Percentiles rank a stretch among this genome's conserved stretches.
Evolutionary conservation across 1,140 invertebrate genomes (phyloP).

Genomic region (Drosophila nebulosa): DNA sequence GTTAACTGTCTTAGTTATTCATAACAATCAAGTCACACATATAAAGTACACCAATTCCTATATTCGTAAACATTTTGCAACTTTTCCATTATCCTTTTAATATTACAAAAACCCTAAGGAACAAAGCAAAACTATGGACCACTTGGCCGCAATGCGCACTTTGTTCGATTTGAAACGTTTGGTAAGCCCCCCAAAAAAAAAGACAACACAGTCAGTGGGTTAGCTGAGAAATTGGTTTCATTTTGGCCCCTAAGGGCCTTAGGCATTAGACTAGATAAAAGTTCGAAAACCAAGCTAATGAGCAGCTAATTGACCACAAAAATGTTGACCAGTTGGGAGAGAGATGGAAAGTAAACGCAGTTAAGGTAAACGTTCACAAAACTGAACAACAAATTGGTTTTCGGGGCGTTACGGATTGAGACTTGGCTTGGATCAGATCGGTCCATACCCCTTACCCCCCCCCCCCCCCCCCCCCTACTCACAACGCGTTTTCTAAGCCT

Average conservation of each 20-base stretch:
- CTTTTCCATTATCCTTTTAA: background rate
- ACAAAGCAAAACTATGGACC: too few relatives aligned
- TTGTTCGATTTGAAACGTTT: background rate
- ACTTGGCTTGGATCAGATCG: conserved; percentile 17
- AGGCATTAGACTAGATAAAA: conserved; percentile 16
- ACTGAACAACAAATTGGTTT: conserved; percentile 73
- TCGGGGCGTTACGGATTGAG: conserved; percentile 61
- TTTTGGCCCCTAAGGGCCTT: conserved; percentile 5
- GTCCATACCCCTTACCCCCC: conserved; percentile 16
- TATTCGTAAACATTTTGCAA: background rate
- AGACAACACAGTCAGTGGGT: conserved; percentile 16
- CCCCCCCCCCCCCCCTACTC: too few relatives aligned
- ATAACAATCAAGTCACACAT: background rate
- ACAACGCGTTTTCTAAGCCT: background rate
- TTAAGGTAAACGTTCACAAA: conserved; percentile 19
- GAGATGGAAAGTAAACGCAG: conserved; percentile 35
- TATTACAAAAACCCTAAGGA: too few relatives aligned
- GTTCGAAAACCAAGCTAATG: conserved; percentile 28
- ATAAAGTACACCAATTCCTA: background rate
- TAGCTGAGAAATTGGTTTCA: background rate
- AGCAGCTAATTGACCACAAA: conserved; percentile 68
- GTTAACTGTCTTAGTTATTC: background rate
- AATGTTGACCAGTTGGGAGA: conserved; percentile 34
- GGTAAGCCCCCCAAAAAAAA: background rate
- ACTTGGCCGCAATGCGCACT: too few relatives aligned